phyloP scores from a whole-genome alignment of 2,797 vertebrate species.

The Galagoides demidoff region DNA sequence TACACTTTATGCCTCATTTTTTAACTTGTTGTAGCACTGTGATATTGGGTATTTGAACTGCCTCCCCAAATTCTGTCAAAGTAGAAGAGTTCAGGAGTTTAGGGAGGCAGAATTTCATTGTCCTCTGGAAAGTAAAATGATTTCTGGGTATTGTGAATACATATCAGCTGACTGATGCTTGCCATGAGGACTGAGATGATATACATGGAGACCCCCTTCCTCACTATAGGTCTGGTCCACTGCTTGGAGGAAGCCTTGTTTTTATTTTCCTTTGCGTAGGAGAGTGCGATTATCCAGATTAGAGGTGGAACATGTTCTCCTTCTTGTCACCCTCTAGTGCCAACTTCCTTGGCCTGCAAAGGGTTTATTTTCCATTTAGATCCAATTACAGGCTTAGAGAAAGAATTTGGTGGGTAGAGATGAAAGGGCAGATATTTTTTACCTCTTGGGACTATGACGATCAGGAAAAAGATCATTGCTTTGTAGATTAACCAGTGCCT shows the following conservation, averaged over 20 bases:
- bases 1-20: neutral
- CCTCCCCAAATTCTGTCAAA: neutral
- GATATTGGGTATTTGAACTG: neutral
- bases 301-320: slow-evolving; percentile 63
- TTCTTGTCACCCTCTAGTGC: slow-evolving; percentile 51
- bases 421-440: slow-evolving; percentile 69
- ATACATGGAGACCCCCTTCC: neutral
- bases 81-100: neutral
- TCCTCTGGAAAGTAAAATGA: neutral
- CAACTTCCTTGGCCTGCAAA: slow-evolving; percentile 64
- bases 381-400: slow-evolving; percentile 78
- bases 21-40: neutral
- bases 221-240: neutral
- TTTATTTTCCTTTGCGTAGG: slow-evolving; percentile 58
- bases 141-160: neutral
- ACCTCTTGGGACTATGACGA: slow-evolving; percentile 47
- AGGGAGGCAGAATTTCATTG: neutral
- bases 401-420: slow-evolving; percentile 71
- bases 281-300: slow-evolving; percentile 57
- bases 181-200: neutral
- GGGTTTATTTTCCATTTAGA: slow-evolving; percentile 74
- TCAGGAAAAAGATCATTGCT: neutral
- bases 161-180: neutral
- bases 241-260: slow-evolving; percentile 18
- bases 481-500: neutral